Percentiles rank a stretch among this genome's conserved stretches.
Evolutionary conservation across 2,888 invertebrate genomes (phyloP).

Genomic region (Orchesella flavescens): DNA sequence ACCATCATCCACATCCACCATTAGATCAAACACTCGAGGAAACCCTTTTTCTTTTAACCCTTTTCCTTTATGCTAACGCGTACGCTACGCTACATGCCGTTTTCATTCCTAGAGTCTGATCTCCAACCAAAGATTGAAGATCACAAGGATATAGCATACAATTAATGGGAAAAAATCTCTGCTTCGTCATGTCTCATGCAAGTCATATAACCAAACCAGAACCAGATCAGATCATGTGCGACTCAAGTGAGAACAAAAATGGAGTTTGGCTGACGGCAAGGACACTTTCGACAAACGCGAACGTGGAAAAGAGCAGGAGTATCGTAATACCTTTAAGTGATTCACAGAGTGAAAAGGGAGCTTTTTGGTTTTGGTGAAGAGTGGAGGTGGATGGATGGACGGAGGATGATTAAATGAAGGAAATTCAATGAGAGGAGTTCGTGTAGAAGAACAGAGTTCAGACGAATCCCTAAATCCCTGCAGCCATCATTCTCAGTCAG

Average conservation of each 20-base stretch:
- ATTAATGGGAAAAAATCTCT: conserved; percentile 46
- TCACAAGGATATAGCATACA: conserved; percentile 23
- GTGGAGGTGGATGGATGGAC: too few species aligned
- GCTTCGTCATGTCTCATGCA: background rate
- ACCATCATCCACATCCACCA: conserved; percentile 12
- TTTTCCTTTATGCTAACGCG: too few species aligned
- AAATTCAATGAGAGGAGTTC: too few species aligned
- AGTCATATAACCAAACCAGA: too few species aligned
- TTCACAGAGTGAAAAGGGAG: too few species aligned
- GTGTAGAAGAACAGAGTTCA: too few species aligned
- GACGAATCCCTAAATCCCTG: background rate
- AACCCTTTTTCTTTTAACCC: conserved; percentile 46
- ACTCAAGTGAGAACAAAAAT: conserved; percentile 12
- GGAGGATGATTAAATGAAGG: too few species aligned
- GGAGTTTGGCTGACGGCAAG: conserved; percentile 52
- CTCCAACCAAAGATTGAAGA: conserved; percentile 41
- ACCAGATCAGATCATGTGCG: too few species aligned
- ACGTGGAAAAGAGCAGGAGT: background rate
- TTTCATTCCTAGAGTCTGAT: too few species aligned
- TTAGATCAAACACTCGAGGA: conserved; percentile 31
- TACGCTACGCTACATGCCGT: too few species aligned
- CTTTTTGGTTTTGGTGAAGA: too few species aligned
- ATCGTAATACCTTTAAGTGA: too few species aligned
- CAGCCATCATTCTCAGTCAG: background rate
- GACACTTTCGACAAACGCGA: conserved; percentile 25